Base-by-base conservation (phyloP, 2,113 vertebrate species). In the Hippocampus barbouri region DNA sequence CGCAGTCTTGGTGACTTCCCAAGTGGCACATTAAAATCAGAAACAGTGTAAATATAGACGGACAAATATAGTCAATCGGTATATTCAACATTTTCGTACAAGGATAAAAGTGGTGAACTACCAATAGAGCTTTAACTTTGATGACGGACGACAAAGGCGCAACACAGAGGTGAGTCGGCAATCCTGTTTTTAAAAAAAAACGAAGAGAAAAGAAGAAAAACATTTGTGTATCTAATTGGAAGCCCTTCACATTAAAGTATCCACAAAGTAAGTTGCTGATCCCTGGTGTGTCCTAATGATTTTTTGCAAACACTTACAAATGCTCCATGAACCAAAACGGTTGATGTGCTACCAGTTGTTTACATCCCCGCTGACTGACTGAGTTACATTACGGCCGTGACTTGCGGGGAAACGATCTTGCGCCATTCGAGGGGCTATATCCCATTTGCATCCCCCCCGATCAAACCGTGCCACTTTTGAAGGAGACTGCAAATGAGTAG, bases 401-500 rank as follows among this genome's bases (percentile, higher is more conserved):
- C 72, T 78, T 79, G 85, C 74, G 72, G 63, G 66, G 72, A 79
- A 85, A 86, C 41, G 69, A 70, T 71, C 68, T 64, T 21, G 67
- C 74, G 67, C 69, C 80, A 75, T 80, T 79, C 78, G 80, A 66
- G 78, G 68, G 70, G 68, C 75, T 69, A 74, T 82, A 63, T 68
- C 79, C 67, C 59, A 76, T 83, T 38, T 49, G 16, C 74, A 79
- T 78, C 71, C 77, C 34, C 34, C 34, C 34, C 64, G 76, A 86
- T 88, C 87, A 86, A 74, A 86, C 74, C 41, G 38, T 82, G 74
- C 78, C 65, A 8, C 76, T 85, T 86, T 83, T 79, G 78, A 85
- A 86, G 76, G 75, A 84, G 84, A 87, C 76, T 79, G 75, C 70
- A 86, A 87, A 87, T 86, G 75, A 81, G 81, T 80, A 75, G 79